Percentiles rank a stretch among this genome's conserved stretches.
Conservation (phyloP, 2,113 vertebrate species). For the Oceanites oceanicus region DNA sequence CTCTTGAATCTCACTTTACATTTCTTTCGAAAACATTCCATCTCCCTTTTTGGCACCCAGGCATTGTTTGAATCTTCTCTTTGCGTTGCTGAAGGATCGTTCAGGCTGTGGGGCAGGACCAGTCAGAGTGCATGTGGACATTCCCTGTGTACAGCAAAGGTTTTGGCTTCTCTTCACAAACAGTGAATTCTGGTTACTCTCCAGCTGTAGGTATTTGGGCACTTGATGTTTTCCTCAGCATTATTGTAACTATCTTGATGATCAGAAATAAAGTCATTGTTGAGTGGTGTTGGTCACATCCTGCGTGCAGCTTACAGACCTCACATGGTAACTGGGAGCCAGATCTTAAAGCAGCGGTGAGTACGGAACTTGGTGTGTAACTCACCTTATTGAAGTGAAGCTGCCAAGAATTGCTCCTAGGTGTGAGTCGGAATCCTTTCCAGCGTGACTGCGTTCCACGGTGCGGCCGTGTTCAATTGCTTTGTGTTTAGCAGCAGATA, state of each 20-base stretch:
- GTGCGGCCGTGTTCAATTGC: fast-evolving
- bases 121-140: fast-evolving
- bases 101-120: neutral
- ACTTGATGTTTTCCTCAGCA: neutral
- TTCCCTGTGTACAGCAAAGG: neutral
- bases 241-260: neutral
- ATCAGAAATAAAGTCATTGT: neutral
- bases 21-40: neutral
- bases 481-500: no score
- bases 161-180: neutral
- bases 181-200: neutral
- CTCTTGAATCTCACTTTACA: neutral
- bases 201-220: neutral
- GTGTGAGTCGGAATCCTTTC: fast-evolving
- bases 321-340: neutral
- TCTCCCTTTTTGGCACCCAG: neutral
- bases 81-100: neutral
- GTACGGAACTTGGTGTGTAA: neutral
- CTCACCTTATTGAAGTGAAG: neutral
- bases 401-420: neutral
- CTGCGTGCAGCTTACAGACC: neutral
- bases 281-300: neutral
- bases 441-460: no score
- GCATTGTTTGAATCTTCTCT: neutral
- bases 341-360: neutral